Evolutionary conservation across 1,140 invertebrate species (phyloP).

Genomic region (Augochlora pura): DNA sequence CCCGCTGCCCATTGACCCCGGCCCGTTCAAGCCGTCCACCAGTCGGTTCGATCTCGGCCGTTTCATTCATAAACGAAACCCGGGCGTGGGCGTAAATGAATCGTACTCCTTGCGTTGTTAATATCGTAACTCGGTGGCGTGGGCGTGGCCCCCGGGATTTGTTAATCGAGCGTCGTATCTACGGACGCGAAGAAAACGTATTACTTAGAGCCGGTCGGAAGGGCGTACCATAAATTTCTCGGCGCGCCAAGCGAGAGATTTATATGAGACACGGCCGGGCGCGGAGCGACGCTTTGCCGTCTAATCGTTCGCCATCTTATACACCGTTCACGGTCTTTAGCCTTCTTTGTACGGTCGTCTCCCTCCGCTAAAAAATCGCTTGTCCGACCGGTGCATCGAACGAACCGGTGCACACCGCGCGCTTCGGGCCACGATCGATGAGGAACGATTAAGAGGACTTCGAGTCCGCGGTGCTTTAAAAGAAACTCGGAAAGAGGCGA

Average conservation of each 20-base stretch:
- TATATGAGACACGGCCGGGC: conserved; percentile 47
- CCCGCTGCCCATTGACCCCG: conserved; percentile 56
- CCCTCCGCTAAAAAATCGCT: background rate
- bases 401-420: too few species aligned
- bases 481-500: background rate
- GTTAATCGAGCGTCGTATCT: conserved; percentile 62
- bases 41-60: conserved; percentile 58
- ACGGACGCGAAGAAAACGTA: conserved; percentile 59
- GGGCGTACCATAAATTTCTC: conserved; percentile 58
- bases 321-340: background rate
- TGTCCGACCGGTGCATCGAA: background rate
- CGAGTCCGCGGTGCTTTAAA: background rate
- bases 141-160: conserved; percentile 56
- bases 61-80: conserved; percentile 58
- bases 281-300: conserved; percentile 42
- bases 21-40: conserved; percentile 60
- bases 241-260: conserved; percentile 38
- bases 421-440: background rate
- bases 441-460: background rate
- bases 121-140: conserved; percentile 57
- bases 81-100: conserved; percentile 66
- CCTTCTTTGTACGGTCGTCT: background rate
- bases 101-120: conserved; percentile 61
- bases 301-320: conserved; percentile 53
- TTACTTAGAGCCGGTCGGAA: conserved; percentile 60